Evolutionary conservation across 2,888 invertebrate species (phyloP), one percentile per base, ranked within the genome.

Genomic region (Sarcophaga carnaria): DNA sequence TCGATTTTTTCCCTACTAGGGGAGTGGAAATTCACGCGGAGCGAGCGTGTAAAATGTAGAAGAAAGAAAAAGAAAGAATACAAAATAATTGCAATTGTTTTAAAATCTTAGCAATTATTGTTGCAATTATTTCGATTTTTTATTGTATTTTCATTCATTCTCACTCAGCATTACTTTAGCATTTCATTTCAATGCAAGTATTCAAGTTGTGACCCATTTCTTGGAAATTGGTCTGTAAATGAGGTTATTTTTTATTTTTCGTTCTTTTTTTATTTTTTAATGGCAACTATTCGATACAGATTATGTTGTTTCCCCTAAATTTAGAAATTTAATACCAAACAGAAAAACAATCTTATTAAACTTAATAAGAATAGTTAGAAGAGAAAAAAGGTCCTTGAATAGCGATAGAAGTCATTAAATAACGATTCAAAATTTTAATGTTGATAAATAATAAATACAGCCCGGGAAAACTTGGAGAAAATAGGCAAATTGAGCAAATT

Each of bases 41-140:
- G 37, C 10, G 10, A 37, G 10, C 0, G 37, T 37, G 2, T 10
- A 37, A 37, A 37, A 37, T 37, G 37, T 37, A 10, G 37, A 37
- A 37, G 37, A 8, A 37, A 37, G 10, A 37, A 37, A 37, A 47
- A 71, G 64, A 47, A 75, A 66, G 17, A 75, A 79, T 20, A 82
- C 64, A 75, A 78, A 75, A 75, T 82, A 82, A 82, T 82, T 80
- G 66, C 82, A 82, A 82, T 86, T 82, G 72, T 78, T 79, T 85
- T 71, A 72, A 85, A 85, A 78, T 81, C 85, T 81, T 78, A 75
- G 69, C 79, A 86, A 86, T 86, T 86, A 79, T 81, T 82, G 72
- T 82, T 79, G 74, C 81, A 85, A 85, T 80, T 81, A 85, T 81
- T 85, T 74, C 47, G 74, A 78, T 74, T 74, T 84, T 71, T 11